phyloP scores from a whole-genome alignment of 2,888 invertebrate species.

The Aleiodes leptofemur region DNA sequence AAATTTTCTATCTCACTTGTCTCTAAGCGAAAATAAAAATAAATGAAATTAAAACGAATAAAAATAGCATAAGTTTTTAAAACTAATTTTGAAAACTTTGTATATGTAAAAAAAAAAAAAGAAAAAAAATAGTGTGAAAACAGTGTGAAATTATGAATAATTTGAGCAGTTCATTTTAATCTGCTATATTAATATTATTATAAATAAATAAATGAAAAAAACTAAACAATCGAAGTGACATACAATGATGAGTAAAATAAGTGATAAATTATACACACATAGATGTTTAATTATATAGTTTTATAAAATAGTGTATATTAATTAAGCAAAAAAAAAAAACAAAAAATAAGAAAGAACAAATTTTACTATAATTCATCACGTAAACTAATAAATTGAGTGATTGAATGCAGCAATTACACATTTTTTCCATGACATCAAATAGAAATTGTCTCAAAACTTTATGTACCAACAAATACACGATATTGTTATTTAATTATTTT shows the following conservation, averaged over 20 bases:
- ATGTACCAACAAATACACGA: too few relatives aligned
- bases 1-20: conserved; percentile 26
- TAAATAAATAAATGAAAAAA: not conserved
- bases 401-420: too few relatives aligned
- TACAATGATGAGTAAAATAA: conserved; percentile 29
- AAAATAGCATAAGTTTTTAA: too few relatives aligned
- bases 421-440: too few relatives aligned
- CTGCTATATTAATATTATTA: not conserved
- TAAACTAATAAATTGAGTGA: too few relatives aligned
- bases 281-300: conserved; percentile 53
- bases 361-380: conserved; percentile 41
- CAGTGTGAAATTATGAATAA: not conserved
- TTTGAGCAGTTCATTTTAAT: not conserved
- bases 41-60: too few relatives aligned
- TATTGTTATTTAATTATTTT: conserved; percentile 24
- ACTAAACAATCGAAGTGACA: conserved; percentile 24
- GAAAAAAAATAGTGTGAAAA: not conserved
- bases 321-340: conserved; percentile 43
- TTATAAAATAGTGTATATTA: conserved; percentile 51
- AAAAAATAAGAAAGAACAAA: conserved; percentile 44
- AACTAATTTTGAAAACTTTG: too few relatives aligned
- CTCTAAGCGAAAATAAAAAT: not conserved
- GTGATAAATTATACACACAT: conserved; percentile 45
- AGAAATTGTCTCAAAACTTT: too few relatives aligned
- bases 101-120: too few relatives aligned